These are phyloP conservation scores for Exephanes ischioxanthus DNA, from an alignment of 2,888 invertebrate genomes.

Conservation along the genomic window DNA sequence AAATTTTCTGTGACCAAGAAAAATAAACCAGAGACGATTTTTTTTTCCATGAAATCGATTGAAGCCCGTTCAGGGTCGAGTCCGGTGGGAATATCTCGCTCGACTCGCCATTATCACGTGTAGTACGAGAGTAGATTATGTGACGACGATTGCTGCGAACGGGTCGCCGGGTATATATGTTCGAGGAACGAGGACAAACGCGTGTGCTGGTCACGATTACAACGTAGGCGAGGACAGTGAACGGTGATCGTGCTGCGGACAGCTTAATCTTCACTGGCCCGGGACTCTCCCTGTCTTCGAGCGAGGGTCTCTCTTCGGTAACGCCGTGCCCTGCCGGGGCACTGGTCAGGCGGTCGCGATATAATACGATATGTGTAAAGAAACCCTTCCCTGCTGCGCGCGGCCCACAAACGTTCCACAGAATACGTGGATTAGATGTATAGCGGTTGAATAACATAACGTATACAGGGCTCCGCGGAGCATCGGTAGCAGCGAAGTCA, in stretches of 20 bases:
- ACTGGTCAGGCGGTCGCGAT: constrained; percentile 29
- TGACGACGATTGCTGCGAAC: constrained; percentile 22
- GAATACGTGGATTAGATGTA: neutral
- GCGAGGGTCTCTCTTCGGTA: constrained; percentile 20
- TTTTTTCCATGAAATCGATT: neutral
- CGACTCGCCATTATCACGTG: neutral
- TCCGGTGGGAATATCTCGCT: constrained; percentile 2
- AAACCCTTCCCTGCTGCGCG: constrained; percentile 29
- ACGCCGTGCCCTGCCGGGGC: neutral
- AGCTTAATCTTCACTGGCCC: constrained; percentile 52
- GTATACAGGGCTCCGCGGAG: neutral
- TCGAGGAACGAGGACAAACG: constrained; percentile 12
- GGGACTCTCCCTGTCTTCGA: constrained; percentile 17
- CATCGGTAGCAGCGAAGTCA: neutral
- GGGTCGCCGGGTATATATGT: neutral
- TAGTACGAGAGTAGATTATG: constrained; percentile 18
- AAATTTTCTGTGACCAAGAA: too few species aligned
- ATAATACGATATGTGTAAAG: constrained; percentile 34
- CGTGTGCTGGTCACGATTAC: constrained; percentile 35
- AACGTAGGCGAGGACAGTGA: constrained; percentile 1
- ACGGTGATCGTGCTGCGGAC: constrained; percentile 51
- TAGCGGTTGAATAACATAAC: constrained; percentile 4
- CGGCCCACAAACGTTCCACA: neutral
- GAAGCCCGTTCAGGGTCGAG: neutral
- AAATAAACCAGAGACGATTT: neutral